Conservation (phyloP, 2,797 vertebrate genomes). For the Thalassophryne amazonica region DNA sequence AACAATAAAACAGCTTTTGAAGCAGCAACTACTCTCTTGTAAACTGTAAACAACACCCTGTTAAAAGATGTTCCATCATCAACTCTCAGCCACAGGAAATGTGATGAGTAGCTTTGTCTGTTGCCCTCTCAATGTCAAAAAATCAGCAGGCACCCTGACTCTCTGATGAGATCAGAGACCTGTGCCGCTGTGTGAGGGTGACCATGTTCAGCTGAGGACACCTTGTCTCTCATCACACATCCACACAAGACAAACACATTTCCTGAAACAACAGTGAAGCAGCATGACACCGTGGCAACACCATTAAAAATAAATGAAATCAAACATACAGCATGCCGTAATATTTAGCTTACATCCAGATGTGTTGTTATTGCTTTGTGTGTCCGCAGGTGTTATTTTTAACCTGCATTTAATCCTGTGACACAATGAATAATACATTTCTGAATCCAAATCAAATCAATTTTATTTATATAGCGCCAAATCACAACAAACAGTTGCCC, state of each 20-base stretch:
- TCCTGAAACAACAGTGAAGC: slow-evolving; percentile 28
- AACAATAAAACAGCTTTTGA: slow-evolving; percentile 20
- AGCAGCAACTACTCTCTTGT: slow-evolving; percentile 23
- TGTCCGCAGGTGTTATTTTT: slow-evolving; percentile 62
- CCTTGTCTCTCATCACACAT: slow-evolving; percentile 46
- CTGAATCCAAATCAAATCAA: no score
- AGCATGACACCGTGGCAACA: background rate
- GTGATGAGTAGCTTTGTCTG: slow-evolving; percentile 71
- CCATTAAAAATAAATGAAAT: slow-evolving; percentile 26
- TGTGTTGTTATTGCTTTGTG: slow-evolving; percentile 35
- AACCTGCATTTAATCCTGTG: slow-evolving; percentile 49
- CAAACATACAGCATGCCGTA: slow-evolving; percentile 30
- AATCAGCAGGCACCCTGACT: slow-evolving; percentile 67
- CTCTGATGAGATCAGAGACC: slow-evolving; percentile 71
- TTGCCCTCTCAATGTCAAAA: slow-evolving; percentile 69
- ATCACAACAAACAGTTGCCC: no score
- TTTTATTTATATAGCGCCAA: no score
- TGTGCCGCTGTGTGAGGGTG: slow-evolving; percentile 53
- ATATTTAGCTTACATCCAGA: slow-evolving; percentile 31
- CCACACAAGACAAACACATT: slow-evolving; percentile 22
- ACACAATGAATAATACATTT: slow-evolving; percentile 58
- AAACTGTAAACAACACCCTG: slow-evolving; percentile 64
- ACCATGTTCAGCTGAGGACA: slow-evolving; percentile 61
- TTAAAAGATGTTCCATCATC: slow-evolving; percentile 52
- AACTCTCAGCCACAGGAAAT: slow-evolving; percentile 50